Evolutionary conservation across 2,113 vertebrate species (phyloP).

Genomic region (Ursus arctos): DNA sequence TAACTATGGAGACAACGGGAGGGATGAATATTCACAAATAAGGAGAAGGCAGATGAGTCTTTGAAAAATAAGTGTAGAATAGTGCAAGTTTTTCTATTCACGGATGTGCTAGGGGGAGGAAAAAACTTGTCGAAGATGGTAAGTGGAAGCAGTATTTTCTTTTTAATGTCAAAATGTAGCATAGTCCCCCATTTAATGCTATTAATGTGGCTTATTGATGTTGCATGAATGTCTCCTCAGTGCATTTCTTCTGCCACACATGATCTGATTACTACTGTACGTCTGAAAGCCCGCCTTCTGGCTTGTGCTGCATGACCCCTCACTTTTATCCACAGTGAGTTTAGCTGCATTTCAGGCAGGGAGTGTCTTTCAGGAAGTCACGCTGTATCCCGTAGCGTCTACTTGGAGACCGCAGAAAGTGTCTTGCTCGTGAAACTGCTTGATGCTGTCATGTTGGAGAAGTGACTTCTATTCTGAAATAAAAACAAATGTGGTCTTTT

Average conservation of each 20-base stretch:
- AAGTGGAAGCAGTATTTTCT: slow-evolving; percentile 47
- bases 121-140: background rate
- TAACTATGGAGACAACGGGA: background rate
- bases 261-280: background rate
- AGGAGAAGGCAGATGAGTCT: slow-evolving; percentile 11
- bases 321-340: background rate
- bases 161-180: slow-evolving; percentile 10
- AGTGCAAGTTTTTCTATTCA: background rate
- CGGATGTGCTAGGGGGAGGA: background rate
- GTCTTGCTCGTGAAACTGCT: background rate
- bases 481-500: background rate
- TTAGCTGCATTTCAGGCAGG: background rate
- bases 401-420: background rate
- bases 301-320: background rate
- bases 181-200: background rate
- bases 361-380: background rate
- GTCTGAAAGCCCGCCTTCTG: background rate
- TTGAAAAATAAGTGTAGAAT: background rate
- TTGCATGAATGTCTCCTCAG: background rate
- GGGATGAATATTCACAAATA: slow-evolving; percentile 6
- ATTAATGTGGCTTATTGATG: slow-evolving; percentile 2
- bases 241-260: background rate
- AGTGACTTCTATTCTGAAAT: background rate
- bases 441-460: background rate
- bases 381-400: background rate